Percentiles rank a stretch among this genome's conserved stretches.
These are phyloP conservation scores for Alfaro cultratus DNA, from an alignment of 2,797 vertebrate species.

Conservation along the genomic window DNA sequence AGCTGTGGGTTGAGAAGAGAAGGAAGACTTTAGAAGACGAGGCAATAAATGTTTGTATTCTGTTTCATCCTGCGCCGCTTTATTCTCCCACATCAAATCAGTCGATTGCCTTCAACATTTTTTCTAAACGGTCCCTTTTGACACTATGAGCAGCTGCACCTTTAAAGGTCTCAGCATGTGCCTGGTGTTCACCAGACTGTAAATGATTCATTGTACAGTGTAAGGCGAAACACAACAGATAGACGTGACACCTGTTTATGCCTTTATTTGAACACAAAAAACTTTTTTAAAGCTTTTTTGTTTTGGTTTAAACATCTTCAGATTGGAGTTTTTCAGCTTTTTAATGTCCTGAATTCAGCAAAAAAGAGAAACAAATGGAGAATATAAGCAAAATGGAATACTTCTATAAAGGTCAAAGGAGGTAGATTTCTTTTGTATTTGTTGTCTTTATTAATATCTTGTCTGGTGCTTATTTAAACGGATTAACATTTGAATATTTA, in stretches of 20 bases:
- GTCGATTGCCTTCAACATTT: neutral
- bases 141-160: neutral
- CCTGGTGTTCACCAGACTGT: neutral
- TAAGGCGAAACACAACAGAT: neutral
- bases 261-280: neutral
- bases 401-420: neutral
- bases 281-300: neutral
- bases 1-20: neutral
- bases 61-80: neutral
- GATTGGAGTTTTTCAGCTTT: neutral
- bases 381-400: neutral
- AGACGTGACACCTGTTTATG: neutral
- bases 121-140: neutral
- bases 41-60: neutral
- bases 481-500: neutral
- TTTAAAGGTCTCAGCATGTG: neutral
- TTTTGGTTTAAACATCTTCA: neutral
- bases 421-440: neutral
- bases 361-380: neutral
- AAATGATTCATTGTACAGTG: neutral
- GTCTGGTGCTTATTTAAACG: neutral
- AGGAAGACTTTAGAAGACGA: neutral
- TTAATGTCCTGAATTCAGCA: neutral
- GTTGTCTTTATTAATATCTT: neutral
- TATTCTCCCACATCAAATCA: neutral